phyloP scores from a whole-genome alignment of 2,888 invertebrate genomes.

The Sphaerophoria taeniata region DNA sequence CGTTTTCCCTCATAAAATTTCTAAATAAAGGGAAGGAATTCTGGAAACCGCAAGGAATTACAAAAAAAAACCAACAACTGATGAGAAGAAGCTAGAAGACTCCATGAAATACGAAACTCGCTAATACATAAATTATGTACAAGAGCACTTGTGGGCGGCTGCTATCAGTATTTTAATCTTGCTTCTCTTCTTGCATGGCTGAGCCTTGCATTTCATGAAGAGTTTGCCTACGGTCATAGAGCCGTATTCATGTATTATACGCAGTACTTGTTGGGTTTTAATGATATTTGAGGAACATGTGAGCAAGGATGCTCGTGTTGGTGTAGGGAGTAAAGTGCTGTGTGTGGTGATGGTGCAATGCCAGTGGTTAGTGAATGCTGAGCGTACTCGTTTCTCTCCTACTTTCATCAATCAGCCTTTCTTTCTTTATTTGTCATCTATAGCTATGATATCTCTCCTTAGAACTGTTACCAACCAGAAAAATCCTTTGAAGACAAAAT shows the following conservation, averaged over 20 bases:
- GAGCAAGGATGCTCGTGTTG: no score
- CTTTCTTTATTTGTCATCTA: no score
- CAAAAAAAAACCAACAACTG: conserved; percentile 6
- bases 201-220: conserved; percentile 34
- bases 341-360: no score
- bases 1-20: conserved; percentile 47
- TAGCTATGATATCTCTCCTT: no score
- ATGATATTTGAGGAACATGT: neutral
- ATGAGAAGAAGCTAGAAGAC: neutral
- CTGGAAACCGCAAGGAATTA: neutral
- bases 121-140: conserved; percentile 71
- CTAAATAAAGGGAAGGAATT: no score
- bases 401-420: no score
- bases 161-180: conserved; percentile 64
- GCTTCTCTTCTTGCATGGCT: conserved; percentile 30
- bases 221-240: neutral
- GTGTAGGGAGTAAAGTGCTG: no score
- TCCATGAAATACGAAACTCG: conserved; percentile 42
- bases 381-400: no score
- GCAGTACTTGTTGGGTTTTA: neutral
- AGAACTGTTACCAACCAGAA: neutral
- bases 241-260: neutral
- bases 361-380: no score
- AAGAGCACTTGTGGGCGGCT: conserved; percentile 62
- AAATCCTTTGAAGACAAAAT: conserved; percentile 18